phyloP scores from a whole-genome alignment of 1,140 invertebrate genomes.

The Parasteatoda tepidariorum region DNA sequence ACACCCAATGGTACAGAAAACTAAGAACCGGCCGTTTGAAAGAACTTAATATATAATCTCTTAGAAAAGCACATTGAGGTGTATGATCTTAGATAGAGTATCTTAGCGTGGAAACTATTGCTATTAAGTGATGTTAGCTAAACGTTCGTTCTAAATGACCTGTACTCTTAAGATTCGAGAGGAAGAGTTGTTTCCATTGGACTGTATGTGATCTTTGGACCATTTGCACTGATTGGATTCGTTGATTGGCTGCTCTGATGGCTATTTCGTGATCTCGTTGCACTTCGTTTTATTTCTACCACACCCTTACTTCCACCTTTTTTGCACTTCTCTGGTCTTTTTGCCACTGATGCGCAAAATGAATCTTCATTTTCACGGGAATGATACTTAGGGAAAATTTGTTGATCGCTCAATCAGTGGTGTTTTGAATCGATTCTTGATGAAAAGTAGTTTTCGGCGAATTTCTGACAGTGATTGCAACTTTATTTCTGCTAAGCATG shows the following conservation, averaged over 20 bases:
- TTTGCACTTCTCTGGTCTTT: slow-evolving; percentile 16
- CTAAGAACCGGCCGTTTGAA: too few relatives aligned
- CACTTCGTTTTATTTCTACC: neutral
- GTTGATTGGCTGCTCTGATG: slow-evolving; percentile 49
- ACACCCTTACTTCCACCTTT: neutral
- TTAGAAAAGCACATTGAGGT: neutral
- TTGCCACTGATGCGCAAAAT: slow-evolving; percentile 29
- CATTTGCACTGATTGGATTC: slow-evolving; percentile 60
- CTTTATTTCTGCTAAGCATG: too few relatives aligned
- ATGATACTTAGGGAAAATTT: slow-evolving; percentile 4
- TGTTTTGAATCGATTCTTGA: too few relatives aligned
- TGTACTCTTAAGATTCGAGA: slow-evolving; percentile 43
- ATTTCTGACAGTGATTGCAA: too few relatives aligned
- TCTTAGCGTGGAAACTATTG: slow-evolving; percentile 1
- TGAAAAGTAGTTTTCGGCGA: too few relatives aligned
- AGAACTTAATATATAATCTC: neutral
- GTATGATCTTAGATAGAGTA: slow-evolving; percentile 21
- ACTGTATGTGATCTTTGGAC: slow-evolving; percentile 50
- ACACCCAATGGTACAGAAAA: too few relatives aligned
- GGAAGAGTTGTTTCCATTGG: slow-evolving; percentile 45
- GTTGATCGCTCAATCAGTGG: slow-evolving; percentile 10
- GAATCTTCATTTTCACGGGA: slow-evolving; percentile 53
- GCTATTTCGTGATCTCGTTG: slow-evolving; percentile 56
- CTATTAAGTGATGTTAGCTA: slow-evolving; percentile 56
- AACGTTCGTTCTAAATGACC: slow-evolving; percentile 54